Evolutionary conservation across 2,888 invertebrate genomes (phyloP).

Genomic region (Nephrocerus scutellatus): DNA sequence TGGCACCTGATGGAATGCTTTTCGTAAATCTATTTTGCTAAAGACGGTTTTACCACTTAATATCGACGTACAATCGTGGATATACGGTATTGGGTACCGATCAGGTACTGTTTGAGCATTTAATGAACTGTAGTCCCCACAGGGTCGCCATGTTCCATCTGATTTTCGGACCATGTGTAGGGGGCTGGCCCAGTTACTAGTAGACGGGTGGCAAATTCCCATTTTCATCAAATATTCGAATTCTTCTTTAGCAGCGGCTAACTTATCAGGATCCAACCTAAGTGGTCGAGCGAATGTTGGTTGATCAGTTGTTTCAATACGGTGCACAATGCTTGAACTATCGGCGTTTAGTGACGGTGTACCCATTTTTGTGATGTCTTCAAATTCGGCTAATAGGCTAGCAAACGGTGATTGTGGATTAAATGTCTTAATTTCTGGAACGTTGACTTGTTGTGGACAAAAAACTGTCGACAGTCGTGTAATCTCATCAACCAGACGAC

Average conservation of each 20-base stretch:
- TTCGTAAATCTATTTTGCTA: conserved; percentile 15
- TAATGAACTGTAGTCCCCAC: conserved; percentile 32
- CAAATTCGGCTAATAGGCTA: too few species aligned
- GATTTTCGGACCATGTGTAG: conserved; percentile 33
- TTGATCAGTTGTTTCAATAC: conserved; percentile 30
- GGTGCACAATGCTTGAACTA: too few species aligned
- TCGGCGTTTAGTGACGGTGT: too few species aligned
- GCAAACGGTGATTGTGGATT: too few species aligned
- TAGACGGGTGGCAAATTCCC: conserved; percentile 44
- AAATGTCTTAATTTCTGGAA: too few species aligned
- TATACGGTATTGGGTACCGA: conserved; percentile 19
- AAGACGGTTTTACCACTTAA: conserved; percentile 14
- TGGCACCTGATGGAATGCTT: conserved; percentile 21
- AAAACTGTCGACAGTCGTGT: too few species aligned
- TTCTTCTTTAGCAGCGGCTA: conserved; percentile 17
- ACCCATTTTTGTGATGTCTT: too few species aligned
- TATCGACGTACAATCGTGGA: conserved; percentile 15
- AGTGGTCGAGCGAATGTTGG: conserved; percentile 16
- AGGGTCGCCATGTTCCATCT: conserved; percentile 9
- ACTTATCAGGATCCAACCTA: conserved; percentile 29
- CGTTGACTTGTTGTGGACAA: too few species aligned
- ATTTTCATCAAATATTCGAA: conserved; percentile 25
- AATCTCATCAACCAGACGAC: too few species aligned
- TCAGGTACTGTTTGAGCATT: conserved; percentile 34
- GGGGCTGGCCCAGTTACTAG: conserved; percentile 41